Evolutionary conservation across 2,888 invertebrate species (phyloP), one percentile per base, ranked within the genome.

Genomic region (Baccha elongata): DNA sequence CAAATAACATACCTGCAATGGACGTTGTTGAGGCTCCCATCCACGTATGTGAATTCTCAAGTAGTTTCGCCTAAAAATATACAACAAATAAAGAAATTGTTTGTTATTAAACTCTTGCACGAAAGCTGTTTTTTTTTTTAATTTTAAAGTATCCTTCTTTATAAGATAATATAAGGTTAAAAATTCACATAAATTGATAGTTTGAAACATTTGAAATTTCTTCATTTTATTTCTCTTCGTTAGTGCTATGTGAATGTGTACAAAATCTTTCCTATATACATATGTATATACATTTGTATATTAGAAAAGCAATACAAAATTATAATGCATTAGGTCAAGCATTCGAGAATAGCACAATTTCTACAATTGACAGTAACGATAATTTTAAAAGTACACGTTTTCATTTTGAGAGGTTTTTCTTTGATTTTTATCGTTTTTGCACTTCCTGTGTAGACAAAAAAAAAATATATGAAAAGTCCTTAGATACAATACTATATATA

Each of bases 41-140:
- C 97, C 97, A 97, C 90, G 96, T 96, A 91, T 97, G 97, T 86
- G 97, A 96, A 87, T 95, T 96, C 91, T 97, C 97, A 92, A 97
- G 92, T 92, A 97, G 94, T 92, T 97, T 97, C 88, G 97, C 97
- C 97, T 97, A 94, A 85, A 94, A 94, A 90, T 92, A 89, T 91
- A 89, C 88, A 88, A 91, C 87, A 90, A 89, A 87, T 86, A 87
- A 86, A 83, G 42, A 52, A 78, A 73, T 72, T 64, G 15, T 10
- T 44, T 17, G 53, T 37, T 52, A 60, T 50, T 52, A 29, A 50
- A 37, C 72, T 29, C 40, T 73, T 29, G 55, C 64, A 81, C 64
- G 67, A 48, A 73, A 62, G 40, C n/a, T n/a, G 7, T 2, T 42
- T 44, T 52, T 10, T 37, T n/a, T 35, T n/a, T 64, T 10, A 21